Percentiles rank a stretch among this genome's conserved stretches.
Evolutionary conservation across 2,113 vertebrate species (phyloP).

Genomic region (Cryptomyrus ogoouensis): DNA sequence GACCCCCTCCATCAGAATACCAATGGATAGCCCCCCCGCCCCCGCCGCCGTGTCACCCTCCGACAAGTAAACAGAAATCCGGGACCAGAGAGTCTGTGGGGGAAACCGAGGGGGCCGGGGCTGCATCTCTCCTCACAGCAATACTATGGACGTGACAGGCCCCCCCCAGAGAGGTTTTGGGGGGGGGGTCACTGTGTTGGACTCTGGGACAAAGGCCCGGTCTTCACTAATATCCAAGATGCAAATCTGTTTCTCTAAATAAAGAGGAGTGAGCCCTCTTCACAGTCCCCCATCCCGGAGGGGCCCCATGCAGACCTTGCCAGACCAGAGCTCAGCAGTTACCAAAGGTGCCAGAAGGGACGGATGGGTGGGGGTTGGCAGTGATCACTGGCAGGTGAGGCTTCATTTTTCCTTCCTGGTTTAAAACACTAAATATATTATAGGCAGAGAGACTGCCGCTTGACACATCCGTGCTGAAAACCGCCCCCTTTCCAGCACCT

Average conservation of each 20-base stretch:
- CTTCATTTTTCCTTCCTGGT: slow-evolving; percentile 36
- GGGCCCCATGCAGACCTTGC: slow-evolving; percentile 37
- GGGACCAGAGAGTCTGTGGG: slow-evolving; percentile 25
- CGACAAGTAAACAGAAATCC: slow-evolving; percentile 67
- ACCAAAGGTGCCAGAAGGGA: slow-evolving; percentile 48
- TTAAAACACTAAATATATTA: slow-evolving; percentile 25
- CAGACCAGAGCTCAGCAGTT: slow-evolving; percentile 41
- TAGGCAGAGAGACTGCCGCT: not conserved
- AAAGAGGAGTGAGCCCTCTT: slow-evolving; percentile 33
- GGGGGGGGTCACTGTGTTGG: slow-evolving; percentile 39
- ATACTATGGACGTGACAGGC: slow-evolving; percentile 48
- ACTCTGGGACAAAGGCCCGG: slow-evolving; percentile 51
- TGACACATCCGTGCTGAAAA: not conserved
- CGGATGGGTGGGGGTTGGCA: slow-evolving; percentile 21
- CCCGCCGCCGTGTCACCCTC: slow-evolving; percentile 48
- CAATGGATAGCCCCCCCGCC: slow-evolving; percentile 63
- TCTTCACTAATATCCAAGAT: slow-evolving; percentile 60
- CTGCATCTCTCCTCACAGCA: slow-evolving; percentile 35
- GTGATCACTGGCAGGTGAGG: slow-evolving; percentile 48
- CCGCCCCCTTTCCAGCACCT: not conserved
- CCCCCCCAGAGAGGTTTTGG: slow-evolving; percentile 19
- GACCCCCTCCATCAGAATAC: slow-evolving; percentile 72
- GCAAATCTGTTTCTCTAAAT: slow-evolving; percentile 63
- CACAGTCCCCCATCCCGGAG: slow-evolving; percentile 33
- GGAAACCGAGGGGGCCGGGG: not conserved